Percentiles rank a stretch among this genome's conserved stretches.
phyloP scores from a whole-genome alignment of 2,113 vertebrate genomes.

The Oophaga pumilio region DNA sequence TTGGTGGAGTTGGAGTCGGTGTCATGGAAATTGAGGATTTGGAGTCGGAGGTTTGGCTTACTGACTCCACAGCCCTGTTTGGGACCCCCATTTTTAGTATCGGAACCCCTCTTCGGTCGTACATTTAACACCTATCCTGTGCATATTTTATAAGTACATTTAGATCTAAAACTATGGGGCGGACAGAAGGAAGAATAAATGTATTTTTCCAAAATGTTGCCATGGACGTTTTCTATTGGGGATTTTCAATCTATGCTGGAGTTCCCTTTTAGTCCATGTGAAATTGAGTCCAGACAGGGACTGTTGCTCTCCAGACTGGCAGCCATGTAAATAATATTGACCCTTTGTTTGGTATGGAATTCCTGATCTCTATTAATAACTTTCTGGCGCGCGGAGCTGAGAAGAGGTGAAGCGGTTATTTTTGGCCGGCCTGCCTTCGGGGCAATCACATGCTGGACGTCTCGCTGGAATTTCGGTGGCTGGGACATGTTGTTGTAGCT shows the following conservation, averaged over 20 bases:
- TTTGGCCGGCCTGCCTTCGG: slow-evolving; percentile 30
- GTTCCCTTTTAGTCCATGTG: not conserved
- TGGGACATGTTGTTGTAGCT: slow-evolving; percentile 38
- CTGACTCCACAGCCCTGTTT: too few relatives aligned
- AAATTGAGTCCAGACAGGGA: too few relatives aligned
- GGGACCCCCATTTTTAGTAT: too few relatives aligned
- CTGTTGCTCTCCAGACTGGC: not conserved
- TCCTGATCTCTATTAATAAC: slow-evolving; percentile 1
- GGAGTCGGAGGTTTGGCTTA: too few relatives aligned
- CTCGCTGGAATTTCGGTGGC: slow-evolving; percentile 2
- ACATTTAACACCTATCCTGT: not conserved
- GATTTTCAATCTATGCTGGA: not conserved
- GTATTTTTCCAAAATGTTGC: too few relatives aligned
- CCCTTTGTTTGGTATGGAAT: slow-evolving; percentile 32
- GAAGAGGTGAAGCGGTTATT: slow-evolving; percentile 39
- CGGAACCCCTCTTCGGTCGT: not conserved
- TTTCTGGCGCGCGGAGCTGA: not conserved
- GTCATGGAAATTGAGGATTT: too few relatives aligned
- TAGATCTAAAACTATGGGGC: too few relatives aligned
- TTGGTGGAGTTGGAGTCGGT: too few relatives aligned
- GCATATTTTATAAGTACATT: too few relatives aligned
- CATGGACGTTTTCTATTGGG: not conserved
- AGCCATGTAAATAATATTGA: slow-evolving; percentile 22
- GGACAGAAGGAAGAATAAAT: too few relatives aligned
- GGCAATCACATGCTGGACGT: not conserved